Evolutionary conservation across 2,113 vertebrate genomes (phyloP), one percentile per base, ranked within the genome.

Genomic region (Pagrus major): DNA sequence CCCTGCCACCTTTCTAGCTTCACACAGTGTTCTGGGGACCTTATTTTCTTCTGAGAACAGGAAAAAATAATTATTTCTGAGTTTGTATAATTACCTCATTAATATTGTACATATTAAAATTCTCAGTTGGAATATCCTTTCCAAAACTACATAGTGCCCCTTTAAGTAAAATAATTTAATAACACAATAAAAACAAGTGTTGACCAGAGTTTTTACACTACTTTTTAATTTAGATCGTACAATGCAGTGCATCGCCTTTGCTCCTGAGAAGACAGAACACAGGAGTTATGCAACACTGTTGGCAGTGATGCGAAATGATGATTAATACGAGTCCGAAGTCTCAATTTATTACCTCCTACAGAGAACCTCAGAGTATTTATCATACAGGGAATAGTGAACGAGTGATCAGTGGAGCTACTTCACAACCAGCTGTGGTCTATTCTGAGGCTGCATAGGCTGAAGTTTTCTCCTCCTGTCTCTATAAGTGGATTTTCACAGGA

Each of bases 401-500:
- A 55, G 65, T 14, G n/a, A 74, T 80, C 10, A 15, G 55, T 35
- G 56, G 65, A 46, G 76, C 0, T 44, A 63, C 55, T 81, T 84
- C 39, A 56, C 64, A 46, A n/a, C 18, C 20, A 33, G 63, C 60
- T 56, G 65, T 42, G 70, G 59, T 80, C 59, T 73, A 77, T 79
- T 87, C 73, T 64, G 16, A 76, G 76, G 51, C 21, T 63, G 81
- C 66, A 78, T 81, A 79, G 72, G 56, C 86, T 66, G 18, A 72
- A 41, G 29, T 74, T 84, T 80, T 59, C 65, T 79, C 71, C 67
- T 74, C 61, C 65, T 82, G 66, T 82, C 76, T 69, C 76, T 77
- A 46, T 68, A 74, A 86, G 80, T 74, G 71, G 64, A 77, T 86
- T 88, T 81, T 72, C 67, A 80, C 76, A 54, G 67, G 64, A 63